Conservation (phyloP, 2,888 invertebrate species). For the Chrysotoxum bicinctum region DNA sequence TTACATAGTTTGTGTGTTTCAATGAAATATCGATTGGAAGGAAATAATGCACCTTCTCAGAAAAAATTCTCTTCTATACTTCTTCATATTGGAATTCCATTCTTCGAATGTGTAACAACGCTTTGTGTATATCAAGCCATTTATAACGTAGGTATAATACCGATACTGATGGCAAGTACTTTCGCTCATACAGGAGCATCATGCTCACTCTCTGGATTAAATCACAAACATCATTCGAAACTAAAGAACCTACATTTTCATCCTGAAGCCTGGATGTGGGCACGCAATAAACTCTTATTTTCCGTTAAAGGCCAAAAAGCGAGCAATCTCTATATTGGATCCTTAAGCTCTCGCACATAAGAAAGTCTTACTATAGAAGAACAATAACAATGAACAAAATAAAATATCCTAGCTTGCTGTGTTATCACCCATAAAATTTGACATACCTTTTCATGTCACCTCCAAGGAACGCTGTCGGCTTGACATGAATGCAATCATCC, state of each 20-base stretch:
- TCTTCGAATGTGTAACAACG: not conserved
- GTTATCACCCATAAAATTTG: slow-evolving; percentile 69
- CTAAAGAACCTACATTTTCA: slow-evolving; percentile 48
- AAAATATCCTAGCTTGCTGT: slow-evolving; percentile 29
- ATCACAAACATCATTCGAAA: slow-evolving; percentile 35
- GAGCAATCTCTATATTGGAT: slow-evolving; percentile 36
- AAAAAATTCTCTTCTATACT: not conserved
- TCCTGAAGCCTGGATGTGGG: not conserved
- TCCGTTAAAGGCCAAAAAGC: slow-evolving; percentile 45
- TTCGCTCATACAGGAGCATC: no score
- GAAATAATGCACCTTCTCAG: not conserved
- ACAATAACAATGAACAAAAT: not conserved
- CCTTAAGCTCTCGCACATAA: no score
- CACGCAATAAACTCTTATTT: not conserved
- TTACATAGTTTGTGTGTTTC: not conserved
- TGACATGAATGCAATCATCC: slow-evolving; percentile 71
- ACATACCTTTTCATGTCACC: slow-evolving; percentile 72
- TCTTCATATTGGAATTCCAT: not conserved
- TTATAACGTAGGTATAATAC: not conserved
- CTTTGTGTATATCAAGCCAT: not conserved
- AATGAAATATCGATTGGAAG: not conserved
- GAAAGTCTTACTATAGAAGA: not conserved
- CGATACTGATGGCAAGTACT: no score
- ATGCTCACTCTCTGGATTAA: slow-evolving; percentile 29
- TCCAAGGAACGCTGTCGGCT: slow-evolving; percentile 67